A percentile compares a stretch with the other conserved stretches of the same genome.
These are phyloP conservation scores for Dicyrtoma fusca DNA, from an alignment of 2,888 invertebrate genomes.

Conservation along the genomic window DNA sequence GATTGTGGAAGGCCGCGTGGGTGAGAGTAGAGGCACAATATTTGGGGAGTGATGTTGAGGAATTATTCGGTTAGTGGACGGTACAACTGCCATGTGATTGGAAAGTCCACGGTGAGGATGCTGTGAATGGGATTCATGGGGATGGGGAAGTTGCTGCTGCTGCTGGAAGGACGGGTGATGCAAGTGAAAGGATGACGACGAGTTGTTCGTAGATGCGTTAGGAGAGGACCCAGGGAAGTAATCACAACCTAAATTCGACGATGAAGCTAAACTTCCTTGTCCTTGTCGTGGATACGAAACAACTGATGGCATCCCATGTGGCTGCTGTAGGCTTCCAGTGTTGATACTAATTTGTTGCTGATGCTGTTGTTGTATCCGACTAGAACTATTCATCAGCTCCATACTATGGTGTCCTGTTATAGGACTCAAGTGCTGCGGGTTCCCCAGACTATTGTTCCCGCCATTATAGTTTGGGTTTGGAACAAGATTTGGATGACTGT, in stretches of 20 bases:
- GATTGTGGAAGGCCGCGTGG: background rate
- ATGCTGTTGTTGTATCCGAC: constrained; percentile 17
- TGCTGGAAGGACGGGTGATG: background rate
- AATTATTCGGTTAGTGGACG: background rate
- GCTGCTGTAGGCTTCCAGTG: no score
- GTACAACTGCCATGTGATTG: background rate
- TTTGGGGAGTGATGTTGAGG: constrained; percentile 24
- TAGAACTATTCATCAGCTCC: background rate
- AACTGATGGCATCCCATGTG: no score
- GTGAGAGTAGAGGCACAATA: constrained; percentile 1
- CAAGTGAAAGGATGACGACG: background rate
- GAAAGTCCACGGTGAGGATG: constrained; percentile 10
- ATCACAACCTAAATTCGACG: constrained; percentile 15
- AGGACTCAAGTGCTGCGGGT: background rate
- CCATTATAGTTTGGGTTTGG: background rate
- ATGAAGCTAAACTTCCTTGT: no score
- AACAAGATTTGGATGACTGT: background rate
- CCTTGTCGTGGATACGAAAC: no score
- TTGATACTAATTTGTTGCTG: background rate
- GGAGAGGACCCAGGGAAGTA: background rate
- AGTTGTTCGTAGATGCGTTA: background rate
- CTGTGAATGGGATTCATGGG: constrained; percentile 21
- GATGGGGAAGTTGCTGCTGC: constrained; percentile 15
- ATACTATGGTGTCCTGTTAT: background rate
- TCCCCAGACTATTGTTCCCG: background rate